Base-by-base conservation (phyloP, 2,888 invertebrate genomes). In the Drosophila affinis region DNA sequence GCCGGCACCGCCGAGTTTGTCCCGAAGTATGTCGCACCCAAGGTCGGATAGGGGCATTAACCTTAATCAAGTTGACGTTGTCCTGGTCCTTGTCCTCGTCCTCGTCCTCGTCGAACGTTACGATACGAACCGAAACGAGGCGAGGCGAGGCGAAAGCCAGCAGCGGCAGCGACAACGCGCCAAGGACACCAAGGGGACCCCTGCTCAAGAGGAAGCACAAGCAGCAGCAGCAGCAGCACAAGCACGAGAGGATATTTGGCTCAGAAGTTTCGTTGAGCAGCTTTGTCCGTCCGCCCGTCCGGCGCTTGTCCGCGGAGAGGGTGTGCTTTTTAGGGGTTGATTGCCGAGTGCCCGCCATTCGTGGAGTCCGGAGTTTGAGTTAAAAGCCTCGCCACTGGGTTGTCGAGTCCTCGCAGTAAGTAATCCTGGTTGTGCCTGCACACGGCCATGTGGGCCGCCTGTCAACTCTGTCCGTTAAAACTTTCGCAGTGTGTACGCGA, bases 11-110 rank as follows among this genome's bases (percentile, higher is more conserved):
- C 84, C 81, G 70, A 75, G 61, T 24, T 5, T 5, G 24, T 81
- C 76, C 85, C 87, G 75, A 87, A 81, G 79, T 88, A 60, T 88
- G 87, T 77, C 88, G 84, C 78, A 77, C 75, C 82, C 90, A 91
- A 91, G 91, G 90, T 90, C 91, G 91, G 89, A 83, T 89, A 88
- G 91, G 91, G 90, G 81, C 90, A 89, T 83, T 89, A 88, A 91
- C 91, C 91, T 87, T 80, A 77, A 79, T 83, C 75, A 85, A 79
- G 81, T 83, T 86, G 83, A 68, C 78, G 81, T 72, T 81, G 85
- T 74, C 81, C 77, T 79, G 77, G 77, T 71, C 79, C 76, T 61
- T 52, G 39, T 39, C 39, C 39, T 39, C n/a, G 39, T 39, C 39
- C 39, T 39, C n/a, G 39, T 39, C 39, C 39, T 39, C 39, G n/a